These are phyloP conservation scores for Gasterosteus nipponicus DNA, from an alignment of 2,113 vertebrate species.

Conservation along the genomic window DNA sequence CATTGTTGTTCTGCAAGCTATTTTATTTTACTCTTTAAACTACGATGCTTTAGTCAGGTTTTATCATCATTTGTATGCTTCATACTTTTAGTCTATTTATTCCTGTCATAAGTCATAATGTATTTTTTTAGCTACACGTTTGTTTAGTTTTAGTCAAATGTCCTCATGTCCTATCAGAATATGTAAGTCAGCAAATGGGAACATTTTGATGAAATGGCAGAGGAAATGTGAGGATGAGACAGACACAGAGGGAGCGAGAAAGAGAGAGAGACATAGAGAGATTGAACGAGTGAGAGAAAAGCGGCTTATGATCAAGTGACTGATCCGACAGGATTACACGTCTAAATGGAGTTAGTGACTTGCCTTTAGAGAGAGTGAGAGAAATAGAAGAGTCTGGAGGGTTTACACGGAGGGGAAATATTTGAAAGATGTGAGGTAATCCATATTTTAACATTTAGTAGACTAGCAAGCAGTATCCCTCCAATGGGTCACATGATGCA, in stretches of 20 bases:
- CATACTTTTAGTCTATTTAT: background rate
- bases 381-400: background rate
- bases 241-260: constrained; percentile 7
- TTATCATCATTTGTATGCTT: background rate
- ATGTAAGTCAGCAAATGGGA: no score
- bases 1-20: no score
- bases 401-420: constrained; percentile 4
- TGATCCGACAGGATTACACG: constrained; percentile 54
- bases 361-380: constrained; percentile 12
- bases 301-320: constrained; percentile 52
- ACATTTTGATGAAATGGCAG: background rate
- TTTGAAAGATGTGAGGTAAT: constrained; percentile 41
- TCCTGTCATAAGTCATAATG: background rate
- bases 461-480: background rate
- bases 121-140: background rate
- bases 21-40: no score
- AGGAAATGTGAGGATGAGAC: background rate
- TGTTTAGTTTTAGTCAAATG: no score
- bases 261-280: constrained; percentile 23
- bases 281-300: constrained; percentile 19
- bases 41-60: background rate
- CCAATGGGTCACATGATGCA: background rate
- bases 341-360: constrained; percentile 51
- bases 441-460: constrained; percentile 18
- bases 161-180: background rate